These are phyloP conservation scores for Halcyon chelicuti DNA, from an alignment of 2,797 vertebrate species.

Conservation along the genomic window DNA sequence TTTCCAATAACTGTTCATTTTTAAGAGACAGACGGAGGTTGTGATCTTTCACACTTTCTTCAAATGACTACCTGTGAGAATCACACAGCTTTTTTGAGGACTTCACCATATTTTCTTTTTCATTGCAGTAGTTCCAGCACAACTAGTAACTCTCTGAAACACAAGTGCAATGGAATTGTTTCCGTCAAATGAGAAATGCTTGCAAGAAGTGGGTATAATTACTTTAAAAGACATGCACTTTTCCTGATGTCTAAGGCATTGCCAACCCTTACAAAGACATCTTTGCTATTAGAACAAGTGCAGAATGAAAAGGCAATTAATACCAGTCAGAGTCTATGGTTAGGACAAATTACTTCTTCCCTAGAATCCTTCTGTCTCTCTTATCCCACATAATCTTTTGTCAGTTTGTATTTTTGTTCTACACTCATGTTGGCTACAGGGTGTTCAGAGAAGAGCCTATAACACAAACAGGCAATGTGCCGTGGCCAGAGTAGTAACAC, in stretches of 20 bases:
- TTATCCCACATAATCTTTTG: not conserved
- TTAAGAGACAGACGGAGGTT: not conserved
- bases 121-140: not conserved
- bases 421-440: not conserved
- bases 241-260: not conserved
- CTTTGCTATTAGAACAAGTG: not conserved
- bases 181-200: not conserved
- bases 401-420: not conserved
- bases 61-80: not conserved
- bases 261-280: not conserved
- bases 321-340: not conserved
- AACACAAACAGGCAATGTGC: not conserved
- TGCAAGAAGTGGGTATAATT: not conserved
- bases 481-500: rapidly evolving
- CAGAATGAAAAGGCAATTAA: not conserved
- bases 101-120: not conserved
- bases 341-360: not conserved
- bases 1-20: not conserved
- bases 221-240: not conserved
- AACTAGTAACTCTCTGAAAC: not conserved
- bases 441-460: not conserved
- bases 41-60: not conserved
- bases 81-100: not conserved
- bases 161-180: not conserved
- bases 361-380: not conserved